Evolutionary conservation across 2,797 vertebrate genomes (phyloP), one percentile per base, ranked within the genome.

Genomic region (Pseudomugil gertrudae): DNA sequence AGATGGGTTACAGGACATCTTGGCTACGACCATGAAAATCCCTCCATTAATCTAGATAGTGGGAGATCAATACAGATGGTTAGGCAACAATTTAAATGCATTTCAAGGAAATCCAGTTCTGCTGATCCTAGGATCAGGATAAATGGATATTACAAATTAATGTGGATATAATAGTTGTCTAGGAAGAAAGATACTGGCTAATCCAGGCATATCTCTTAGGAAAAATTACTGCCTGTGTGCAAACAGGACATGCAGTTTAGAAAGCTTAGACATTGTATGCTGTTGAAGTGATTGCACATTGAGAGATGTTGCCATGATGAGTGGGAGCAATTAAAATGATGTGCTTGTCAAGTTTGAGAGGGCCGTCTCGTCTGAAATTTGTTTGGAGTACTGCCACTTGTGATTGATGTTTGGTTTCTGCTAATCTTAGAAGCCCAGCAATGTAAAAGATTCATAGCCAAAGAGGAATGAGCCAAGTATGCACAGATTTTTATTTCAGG

Each of bases 1-100:
- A 69, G 95, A 95, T 6, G 95, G 86, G 79, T 95, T 96, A 82
- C 97, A 99, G 78, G 95, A 95, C 84, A 96, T 95, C 87, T 95
- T 97, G 82, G 96, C 94, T 57, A 98, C 95, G 61, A 96, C 94
- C 87, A 95, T 95, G 92, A 96, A 97, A 94, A 99, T 95, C 65
- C 95, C 95, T 65, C 96, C 96, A 35, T 99, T 98, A 89, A 97
- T 93, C 98, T 99, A 89, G 74, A 94, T 4, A 56, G 51, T 63
- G 7, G 23, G 9, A 40, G 21, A 78, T 68, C 24, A 63, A 67
- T 43, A 71, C 14, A 65, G 6, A 36, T 0, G 4, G 17, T 74
- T 2, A 80, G 45, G 40, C 10, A 30, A 27, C 9, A 45, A 50
- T 53, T 61, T 52, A 2, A 65, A 69, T 26, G 36, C 8, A 60